Percentiles rank a stretch among this genome's conserved stretches.
phyloP scores from a whole-genome alignment of 2,888 invertebrate species.

The Malacosoma neustria region DNA sequence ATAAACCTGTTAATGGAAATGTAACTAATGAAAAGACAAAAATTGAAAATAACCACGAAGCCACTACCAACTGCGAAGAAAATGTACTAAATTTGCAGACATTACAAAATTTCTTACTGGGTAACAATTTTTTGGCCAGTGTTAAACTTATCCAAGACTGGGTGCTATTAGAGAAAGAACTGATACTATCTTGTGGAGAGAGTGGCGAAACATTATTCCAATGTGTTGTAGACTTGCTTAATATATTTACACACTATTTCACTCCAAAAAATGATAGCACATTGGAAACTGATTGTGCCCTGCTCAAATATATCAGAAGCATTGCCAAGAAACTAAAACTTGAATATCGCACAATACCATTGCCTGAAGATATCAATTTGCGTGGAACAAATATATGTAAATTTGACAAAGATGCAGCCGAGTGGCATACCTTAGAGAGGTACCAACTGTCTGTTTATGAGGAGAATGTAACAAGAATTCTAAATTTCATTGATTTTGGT shows the following conservation, averaged over 20 bases:
- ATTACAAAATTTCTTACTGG: constrained; percentile 73
- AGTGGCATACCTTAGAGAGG: constrained; percentile 79
- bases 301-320: constrained; percentile 43
- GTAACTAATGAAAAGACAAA: constrained; percentile 15
- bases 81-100: constrained; percentile 61
- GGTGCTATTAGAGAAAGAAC: constrained; percentile 85
- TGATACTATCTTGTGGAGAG: constrained; percentile 85
- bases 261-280: constrained; percentile 32
- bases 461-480: constrained; percentile 83
- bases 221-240: constrained; percentile 85
- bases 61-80: constrained; percentile 4
- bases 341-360: constrained; percentile 77
- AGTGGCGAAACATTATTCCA: constrained; percentile 87
- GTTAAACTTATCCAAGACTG: constrained; percentile 89
- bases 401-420: constrained; percentile 78
- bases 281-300: constrained; percentile 27
- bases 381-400: constrained; percentile 81
- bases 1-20: neutral
- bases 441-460: constrained; percentile 75
- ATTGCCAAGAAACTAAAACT: constrained; percentile 69
- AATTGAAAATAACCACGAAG: constrained; percentile 10
- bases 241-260: constrained; percentile 84
- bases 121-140: constrained; percentile 77
- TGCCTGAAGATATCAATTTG: constrained; percentile 84
- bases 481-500: constrained; percentile 88